Base-by-base conservation (phyloP, 92 coral and sea anemone genomes). In the Siderastrea siderea region DNA sequence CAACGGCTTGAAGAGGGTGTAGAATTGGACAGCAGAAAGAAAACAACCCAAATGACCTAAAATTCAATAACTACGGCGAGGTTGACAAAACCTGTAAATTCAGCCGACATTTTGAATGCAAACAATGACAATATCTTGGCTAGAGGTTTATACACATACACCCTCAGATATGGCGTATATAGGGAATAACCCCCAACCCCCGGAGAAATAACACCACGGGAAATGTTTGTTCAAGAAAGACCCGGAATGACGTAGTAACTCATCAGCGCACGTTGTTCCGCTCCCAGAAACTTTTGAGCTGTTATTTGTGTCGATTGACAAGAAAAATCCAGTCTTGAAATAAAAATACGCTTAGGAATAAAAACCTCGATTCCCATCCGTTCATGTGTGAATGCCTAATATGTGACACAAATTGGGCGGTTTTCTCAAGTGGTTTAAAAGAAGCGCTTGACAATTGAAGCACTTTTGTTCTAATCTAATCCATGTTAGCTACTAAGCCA, bases 291-390 rank as follows among this genome's bases (percentile, higher is more conserved):
- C 3, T 38, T 26, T 43, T 58, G 52, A 46, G 81, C 6, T 26
- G 3, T 76, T 77, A 77, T 77, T 59, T 52, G 44, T 77, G 68
- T 58, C 66, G 67, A 81, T 47, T 54, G 76, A 81, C 73, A 44
- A 81, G 55, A 68, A 47, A 61, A 44, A 81, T 68, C 59, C 50
- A 43, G 1, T 13, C 59, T 45, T 44, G n/a, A n/a, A 49, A 64
- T 79, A 38, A 46, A 62, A 78, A 48, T 19, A 7, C 73, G 49
- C 16, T 16, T 5, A 15, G 64, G 47, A 10, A 26, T 6, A 4
- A 1, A 67, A 17, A 38, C 8, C 55, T 7, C 55, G 55, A 7
- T 1, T 8, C 47, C 45, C 73, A 45, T 7, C 47, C 47, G 59
- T 15, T 48, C 6, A 48, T 26, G 12, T 44, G 43, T 69, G 6